Conservation (phyloP, 2,113 vertebrate species). For the Plotosus lineatus region DNA sequence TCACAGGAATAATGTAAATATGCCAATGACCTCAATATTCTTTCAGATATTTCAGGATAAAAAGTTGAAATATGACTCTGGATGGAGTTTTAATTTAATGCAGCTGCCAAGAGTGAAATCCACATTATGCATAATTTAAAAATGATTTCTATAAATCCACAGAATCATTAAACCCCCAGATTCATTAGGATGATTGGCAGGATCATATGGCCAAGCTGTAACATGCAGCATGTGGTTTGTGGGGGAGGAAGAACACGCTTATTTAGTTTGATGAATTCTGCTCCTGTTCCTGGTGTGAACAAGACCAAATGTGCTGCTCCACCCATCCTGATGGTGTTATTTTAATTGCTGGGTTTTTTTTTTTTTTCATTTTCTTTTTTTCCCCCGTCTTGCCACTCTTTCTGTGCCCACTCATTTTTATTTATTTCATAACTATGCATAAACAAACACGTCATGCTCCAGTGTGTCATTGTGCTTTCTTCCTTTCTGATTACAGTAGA, state of each 20-base stretch:
- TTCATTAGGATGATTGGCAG: slow-evolving; percentile 23
- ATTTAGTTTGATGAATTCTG: slow-evolving; percentile 15
- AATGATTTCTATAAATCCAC: background rate
- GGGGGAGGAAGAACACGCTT: slow-evolving; percentile 47
- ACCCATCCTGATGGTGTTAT: slow-evolving; percentile 49
- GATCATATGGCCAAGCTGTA: slow-evolving; percentile 25
- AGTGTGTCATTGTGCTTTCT: background rate
- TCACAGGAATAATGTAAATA: background rate
- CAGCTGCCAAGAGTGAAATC: too few species aligned
- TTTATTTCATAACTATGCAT: background rate
- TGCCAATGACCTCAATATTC: background rate
- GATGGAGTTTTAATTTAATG: background rate
- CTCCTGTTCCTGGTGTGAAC: slow-evolving; percentile 45
- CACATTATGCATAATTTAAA: background rate
- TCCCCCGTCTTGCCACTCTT: background rate
- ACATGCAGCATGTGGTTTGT: slow-evolving; percentile 41
- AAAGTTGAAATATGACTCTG: background rate
- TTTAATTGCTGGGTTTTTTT: background rate
- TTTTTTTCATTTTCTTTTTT: background rate
- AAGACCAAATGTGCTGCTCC: slow-evolving; percentile 45
- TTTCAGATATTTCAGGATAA: background rate
- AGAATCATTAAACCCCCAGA: background rate
- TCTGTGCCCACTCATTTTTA: background rate
- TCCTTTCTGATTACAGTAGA: background rate
- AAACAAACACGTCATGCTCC: slow-evolving; percentile 38